Conservation (phyloP, 2,888 invertebrate species). For the Nephrotoma appendiculata region DNA sequence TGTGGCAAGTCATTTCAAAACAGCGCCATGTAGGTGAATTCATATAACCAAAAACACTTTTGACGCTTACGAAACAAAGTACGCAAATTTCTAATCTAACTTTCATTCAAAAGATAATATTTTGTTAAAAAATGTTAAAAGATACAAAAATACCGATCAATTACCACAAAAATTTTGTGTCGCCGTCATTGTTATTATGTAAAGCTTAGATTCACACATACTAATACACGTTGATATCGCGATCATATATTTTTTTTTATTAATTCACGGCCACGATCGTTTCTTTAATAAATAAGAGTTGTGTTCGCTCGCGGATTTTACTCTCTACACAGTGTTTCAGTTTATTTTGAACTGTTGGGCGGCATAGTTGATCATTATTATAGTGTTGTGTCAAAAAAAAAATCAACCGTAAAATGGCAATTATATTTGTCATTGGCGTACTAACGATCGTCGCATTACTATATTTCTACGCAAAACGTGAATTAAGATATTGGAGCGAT, state of each 20-base stretch:
- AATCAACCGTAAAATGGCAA: not conserved
- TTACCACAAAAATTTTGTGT: slow-evolving; percentile 24
- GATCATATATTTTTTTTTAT: not conserved
- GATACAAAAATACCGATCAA: slow-evolving; percentile 28
- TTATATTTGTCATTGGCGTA: not conserved
- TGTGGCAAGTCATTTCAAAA: too few relatives aligned
- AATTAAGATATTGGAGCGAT: not conserved
- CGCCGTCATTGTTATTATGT: slow-evolving; percentile 36
- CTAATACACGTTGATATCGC: not conserved
- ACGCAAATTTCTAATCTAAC: too few relatives aligned
- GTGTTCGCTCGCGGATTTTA: not conserved
- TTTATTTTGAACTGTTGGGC: not conserved
- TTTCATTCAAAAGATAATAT: too few relatives aligned
- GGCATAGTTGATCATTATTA: not conserved
- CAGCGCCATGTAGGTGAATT: too few relatives aligned
- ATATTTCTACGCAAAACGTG: not conserved
- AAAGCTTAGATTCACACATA: slow-evolving; percentile 27
- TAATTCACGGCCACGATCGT: not conserved
- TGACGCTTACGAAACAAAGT: too few relatives aligned
- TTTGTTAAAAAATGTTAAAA: slow-evolving; percentile 20
- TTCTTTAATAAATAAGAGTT: not conserved
- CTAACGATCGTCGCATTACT: not conserved
- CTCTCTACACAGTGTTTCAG: not conserved
- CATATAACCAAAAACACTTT: too few relatives aligned
- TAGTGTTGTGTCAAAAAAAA: not conserved